phyloP scores from a whole-genome alignment of 2,797 vertebrate species.

The Xiphorhynchus erythropygius region DNA sequence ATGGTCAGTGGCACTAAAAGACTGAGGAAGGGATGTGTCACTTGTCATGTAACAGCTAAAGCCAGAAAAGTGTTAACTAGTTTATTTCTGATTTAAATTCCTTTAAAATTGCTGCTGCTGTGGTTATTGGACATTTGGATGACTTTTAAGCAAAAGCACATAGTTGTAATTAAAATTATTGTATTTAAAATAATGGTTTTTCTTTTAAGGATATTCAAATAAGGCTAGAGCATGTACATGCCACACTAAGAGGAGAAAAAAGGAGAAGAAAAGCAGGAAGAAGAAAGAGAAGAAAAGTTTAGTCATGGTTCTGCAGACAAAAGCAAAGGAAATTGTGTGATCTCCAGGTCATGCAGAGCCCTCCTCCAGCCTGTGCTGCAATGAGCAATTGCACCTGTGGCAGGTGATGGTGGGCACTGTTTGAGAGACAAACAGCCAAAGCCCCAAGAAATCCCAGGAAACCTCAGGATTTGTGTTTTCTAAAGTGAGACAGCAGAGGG shows the following conservation, averaged over 20 bases:
- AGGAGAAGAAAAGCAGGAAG: too few species aligned
- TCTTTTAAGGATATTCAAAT: background rate
- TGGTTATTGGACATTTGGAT: background rate
- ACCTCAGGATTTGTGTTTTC: background rate
- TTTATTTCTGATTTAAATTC: background rate
- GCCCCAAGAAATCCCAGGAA: background rate
- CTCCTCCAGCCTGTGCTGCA: background rate
- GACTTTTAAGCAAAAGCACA: background rate
- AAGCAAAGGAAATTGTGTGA: background rate
- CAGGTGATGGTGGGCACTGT: background rate
- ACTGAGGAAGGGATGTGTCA: background rate
- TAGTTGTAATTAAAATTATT: background rate
- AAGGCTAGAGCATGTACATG: background rate
- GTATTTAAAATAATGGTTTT: background rate
- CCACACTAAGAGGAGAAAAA: background rate
- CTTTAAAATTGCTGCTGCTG: background rate
- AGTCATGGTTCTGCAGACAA: background rate
- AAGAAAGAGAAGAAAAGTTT: background rate
- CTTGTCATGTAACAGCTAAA: background rate
- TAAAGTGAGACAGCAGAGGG: background rate
- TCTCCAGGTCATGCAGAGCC: background rate
- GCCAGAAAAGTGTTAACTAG: background rate
- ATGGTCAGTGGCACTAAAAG: background rate
- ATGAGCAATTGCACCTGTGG: background rate
- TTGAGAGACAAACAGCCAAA: background rate